Evolutionary conservation across 2,113 vertebrate genomes (phyloP).

Genomic region (Eublepharis macularius): DNA sequence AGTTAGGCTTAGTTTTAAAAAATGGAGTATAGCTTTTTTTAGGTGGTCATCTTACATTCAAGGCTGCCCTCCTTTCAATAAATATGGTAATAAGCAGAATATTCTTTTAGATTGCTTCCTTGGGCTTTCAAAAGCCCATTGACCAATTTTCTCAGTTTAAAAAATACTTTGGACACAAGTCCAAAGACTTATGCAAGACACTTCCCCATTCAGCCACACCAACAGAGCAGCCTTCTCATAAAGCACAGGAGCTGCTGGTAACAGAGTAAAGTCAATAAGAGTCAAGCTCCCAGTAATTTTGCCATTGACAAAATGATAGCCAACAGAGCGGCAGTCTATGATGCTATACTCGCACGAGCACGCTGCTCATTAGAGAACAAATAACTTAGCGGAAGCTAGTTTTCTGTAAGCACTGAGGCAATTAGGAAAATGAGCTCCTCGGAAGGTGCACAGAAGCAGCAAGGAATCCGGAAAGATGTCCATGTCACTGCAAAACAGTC

Average conservation of each 20-base stretch:
- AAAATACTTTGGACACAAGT: not conserved
- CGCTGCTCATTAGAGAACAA: slow-evolving; percentile 28
- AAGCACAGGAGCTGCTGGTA: slow-evolving; percentile 39
- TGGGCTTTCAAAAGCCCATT: not conserved
- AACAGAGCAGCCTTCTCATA: slow-evolving; percentile 52
- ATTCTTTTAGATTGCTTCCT: not conserved
- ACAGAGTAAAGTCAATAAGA: slow-evolving; percentile 54
- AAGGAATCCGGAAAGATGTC: slow-evolving; percentile 51
- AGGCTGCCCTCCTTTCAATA: too few relatives aligned
- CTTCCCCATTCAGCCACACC: slow-evolving; percentile 29
- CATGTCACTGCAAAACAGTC: slow-evolving; percentile 46
- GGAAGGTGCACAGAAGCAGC: slow-evolving; percentile 47
- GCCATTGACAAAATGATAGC: slow-evolving; percentile 49
- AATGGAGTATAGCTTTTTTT: too few relatives aligned
- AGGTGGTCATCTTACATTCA: too few relatives aligned
- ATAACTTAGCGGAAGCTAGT: slow-evolving; percentile 45
- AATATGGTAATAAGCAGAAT: not conserved
- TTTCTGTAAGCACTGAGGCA: slow-evolving; percentile 30
- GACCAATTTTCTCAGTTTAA: not conserved
- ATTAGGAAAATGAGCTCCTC: slow-evolving; percentile 58
- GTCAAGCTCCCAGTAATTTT: slow-evolving; percentile 55
- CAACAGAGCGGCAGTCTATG: slow-evolving; percentile 47
- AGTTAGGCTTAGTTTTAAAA: too few relatives aligned
- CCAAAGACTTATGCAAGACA: not conserved
- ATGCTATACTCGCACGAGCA: slow-evolving; percentile 39